Evolutionary conservation across 1,140 invertebrate genomes (phyloP), one percentile per base, ranked within the genome.

Genomic region (Penaeus chinensis): DNA sequence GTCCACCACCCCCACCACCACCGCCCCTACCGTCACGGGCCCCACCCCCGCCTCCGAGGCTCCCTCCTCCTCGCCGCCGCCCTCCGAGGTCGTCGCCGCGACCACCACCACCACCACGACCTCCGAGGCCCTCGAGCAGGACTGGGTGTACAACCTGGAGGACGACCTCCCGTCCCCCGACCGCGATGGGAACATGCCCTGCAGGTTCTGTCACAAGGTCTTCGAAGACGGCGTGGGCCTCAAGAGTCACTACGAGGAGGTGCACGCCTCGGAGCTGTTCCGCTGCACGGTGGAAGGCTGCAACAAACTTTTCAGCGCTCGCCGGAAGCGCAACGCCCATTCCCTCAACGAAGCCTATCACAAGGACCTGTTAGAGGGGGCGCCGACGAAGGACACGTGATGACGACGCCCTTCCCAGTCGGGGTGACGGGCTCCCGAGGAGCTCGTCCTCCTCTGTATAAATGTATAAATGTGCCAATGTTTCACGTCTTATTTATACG

Each of bases 271-370:
- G 92, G 94, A 96, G 95, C 93, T 96, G 95, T 95, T 95, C 92
- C 94, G 95, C 91, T 96, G 96, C 93, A 96, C 95, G 32, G 94
- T 96, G 61, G 94, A 95, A 85, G 95, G 95, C 66, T 96, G 96
- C 92, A 94, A 94, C n/a, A 96, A 96, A 94, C 95, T 96, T 90
- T 97, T 97, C 92, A 95, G 95, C 89, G 96, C 95, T 63, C 92
- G 95, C 37, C 95, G 95, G 71, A 95, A 95, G 84, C 93, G 96
- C 18, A 96, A 96, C 91, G 92, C 94, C 8, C 96, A 96, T 92
- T 94, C 93, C 71, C 94, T 93, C 78, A 94, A 94, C 90, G 93
- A 91, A 63, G 91, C 82, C 74, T 91, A 88, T 86, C 92, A 76
- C 91, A 76, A 88, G 86, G 86, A 87, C 37, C 78, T 88, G 18